A percentile compares a stretch with the other conserved stretches of the same genome.
Conservation (phyloP, 2,888 invertebrate genomes). For the Rhabditoides inermis region DNA sequence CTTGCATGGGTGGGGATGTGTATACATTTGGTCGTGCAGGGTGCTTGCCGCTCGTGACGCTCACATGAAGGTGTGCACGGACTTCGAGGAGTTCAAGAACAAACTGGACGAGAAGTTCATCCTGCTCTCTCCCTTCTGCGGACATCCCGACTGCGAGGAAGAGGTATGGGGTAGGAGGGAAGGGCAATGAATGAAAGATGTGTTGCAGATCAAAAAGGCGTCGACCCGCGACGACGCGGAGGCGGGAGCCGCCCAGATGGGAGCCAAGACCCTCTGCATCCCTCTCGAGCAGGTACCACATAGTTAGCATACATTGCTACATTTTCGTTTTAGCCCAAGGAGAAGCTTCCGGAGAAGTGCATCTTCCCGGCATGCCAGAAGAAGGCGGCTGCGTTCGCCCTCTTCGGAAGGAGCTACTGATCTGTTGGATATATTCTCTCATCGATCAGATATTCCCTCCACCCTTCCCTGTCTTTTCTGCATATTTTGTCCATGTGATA, state of each 20-base stretch:
- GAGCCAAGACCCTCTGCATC: slow-evolving; percentile 95
- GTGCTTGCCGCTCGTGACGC: slow-evolving; percentile 71
- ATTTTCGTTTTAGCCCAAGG: slow-evolving; percentile 27
- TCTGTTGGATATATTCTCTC: too few species aligned
- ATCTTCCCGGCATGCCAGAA: slow-evolving; percentile 76
- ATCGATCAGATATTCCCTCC: not conserved
- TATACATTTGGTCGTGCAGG: slow-evolving; percentile 58
- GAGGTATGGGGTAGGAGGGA: too few species aligned
- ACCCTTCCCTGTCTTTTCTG: not conserved
- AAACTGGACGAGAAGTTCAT: slow-evolving; percentile 79
- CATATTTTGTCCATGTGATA: too few species aligned
- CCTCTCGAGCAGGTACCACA: slow-evolving; percentile 77
- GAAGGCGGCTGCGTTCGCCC: slow-evolving; percentile 73
- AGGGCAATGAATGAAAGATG: too few species aligned
- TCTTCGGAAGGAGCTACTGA: slow-evolving; percentile 93
- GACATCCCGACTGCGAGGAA: slow-evolving; percentile 79
- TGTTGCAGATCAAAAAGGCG: slow-evolving; percentile 87
- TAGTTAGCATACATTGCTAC: not conserved
- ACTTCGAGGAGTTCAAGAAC: slow-evolving; percentile 75
- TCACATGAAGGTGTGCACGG: slow-evolving; percentile 66
- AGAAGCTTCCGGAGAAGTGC: slow-evolving; percentile 61
- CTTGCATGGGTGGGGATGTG: not conserved
- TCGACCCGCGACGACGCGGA: slow-evolving; percentile 53
- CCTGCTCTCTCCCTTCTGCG: slow-evolving; percentile 90
- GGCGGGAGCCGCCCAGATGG: slow-evolving; percentile 64